A percentile compares a stretch with the other conserved stretches of the same genome.
phyloP scores from a whole-genome alignment of 2,888 invertebrate species.

The Noctua pronuba region DNA sequence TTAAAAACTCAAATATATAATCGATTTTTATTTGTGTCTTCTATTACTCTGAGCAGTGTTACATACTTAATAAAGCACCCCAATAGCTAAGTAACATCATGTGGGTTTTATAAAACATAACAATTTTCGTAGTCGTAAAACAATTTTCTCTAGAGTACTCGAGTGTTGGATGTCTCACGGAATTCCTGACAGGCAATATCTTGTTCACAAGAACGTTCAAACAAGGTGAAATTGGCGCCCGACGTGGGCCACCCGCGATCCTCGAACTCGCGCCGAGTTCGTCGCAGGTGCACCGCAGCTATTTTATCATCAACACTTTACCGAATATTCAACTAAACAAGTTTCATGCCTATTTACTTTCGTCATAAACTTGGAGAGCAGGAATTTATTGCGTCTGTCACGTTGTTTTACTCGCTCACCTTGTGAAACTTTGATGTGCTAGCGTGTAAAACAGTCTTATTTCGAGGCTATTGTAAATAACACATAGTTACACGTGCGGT shows the following conservation, averaged over 20 bases:
- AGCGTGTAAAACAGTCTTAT: slow-evolving; percentile 36
- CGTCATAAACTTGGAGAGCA: slow-evolving; percentile 76
- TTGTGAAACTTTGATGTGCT: slow-evolving; percentile 72
- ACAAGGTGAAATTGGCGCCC: slow-evolving; percentile 83
- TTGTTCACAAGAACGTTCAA: slow-evolving; percentile 78
- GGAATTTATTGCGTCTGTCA: slow-evolving; percentile 76
- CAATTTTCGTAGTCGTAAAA: slow-evolving; percentile 65
- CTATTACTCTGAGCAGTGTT: background rate
- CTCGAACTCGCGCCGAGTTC: slow-evolving; percentile 76
- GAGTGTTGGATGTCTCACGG: slow-evolving; percentile 74
- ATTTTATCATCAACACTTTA: slow-evolving; percentile 84
- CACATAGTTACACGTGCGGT: slow-evolving; percentile 46
- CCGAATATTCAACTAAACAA: slow-evolving; percentile 81
- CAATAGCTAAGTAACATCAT: slow-evolving; percentile 11
- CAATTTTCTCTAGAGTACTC: slow-evolving; percentile 70
- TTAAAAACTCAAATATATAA: background rate
- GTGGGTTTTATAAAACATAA: slow-evolving; percentile 60
- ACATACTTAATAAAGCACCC: background rate
- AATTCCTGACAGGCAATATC: slow-evolving; percentile 79
- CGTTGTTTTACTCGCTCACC: slow-evolving; percentile 66
- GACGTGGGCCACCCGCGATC: slow-evolving; percentile 74
- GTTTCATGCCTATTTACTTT: slow-evolving; percentile 81
- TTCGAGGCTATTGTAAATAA: slow-evolving; percentile 43
- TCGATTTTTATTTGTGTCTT: background rate
- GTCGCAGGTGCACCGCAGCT: slow-evolving; percentile 85